These are phyloP conservation scores for Esox masquinongy DNA, from an alignment of 2,797 vertebrate species.

Conservation along the genomic window DNA sequence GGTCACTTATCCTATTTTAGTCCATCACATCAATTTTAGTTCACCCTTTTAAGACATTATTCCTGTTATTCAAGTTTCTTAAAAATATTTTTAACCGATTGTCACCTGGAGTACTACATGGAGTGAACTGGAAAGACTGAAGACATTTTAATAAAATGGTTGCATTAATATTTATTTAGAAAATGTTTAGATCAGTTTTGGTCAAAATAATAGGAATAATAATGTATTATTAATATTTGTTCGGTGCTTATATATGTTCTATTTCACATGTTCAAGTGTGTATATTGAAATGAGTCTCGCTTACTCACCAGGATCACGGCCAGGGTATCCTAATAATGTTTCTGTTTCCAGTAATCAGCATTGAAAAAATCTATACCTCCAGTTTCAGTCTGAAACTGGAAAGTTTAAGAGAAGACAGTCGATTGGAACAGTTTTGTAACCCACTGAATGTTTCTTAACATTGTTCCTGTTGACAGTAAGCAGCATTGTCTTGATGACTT, in stretches of 20 bases:
- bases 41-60: no score
- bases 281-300: no score
- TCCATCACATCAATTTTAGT: no score
- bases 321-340: no score
- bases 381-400: no score
- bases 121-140: background rate
- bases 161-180: background rate
- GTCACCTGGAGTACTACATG: background rate
- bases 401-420: no score
- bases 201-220: background rate
- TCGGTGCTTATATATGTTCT: no score
- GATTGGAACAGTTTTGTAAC: background rate
- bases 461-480: background rate
- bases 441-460: background rate
- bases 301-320: no score
- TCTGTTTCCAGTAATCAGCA: no score
- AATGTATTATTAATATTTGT: background rate
- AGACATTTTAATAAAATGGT: background rate
- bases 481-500: background rate
- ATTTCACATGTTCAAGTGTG: no score
- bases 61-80: no score
- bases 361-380: no score
- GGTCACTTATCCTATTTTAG: background rate
- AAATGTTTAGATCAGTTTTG: background rate
- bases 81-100: background rate